Percentiles rank a stretch among this genome's conserved stretches.
Conservation (phyloP, 2,797 vertebrate species). For the Gymnodraco acuticeps region DNA sequence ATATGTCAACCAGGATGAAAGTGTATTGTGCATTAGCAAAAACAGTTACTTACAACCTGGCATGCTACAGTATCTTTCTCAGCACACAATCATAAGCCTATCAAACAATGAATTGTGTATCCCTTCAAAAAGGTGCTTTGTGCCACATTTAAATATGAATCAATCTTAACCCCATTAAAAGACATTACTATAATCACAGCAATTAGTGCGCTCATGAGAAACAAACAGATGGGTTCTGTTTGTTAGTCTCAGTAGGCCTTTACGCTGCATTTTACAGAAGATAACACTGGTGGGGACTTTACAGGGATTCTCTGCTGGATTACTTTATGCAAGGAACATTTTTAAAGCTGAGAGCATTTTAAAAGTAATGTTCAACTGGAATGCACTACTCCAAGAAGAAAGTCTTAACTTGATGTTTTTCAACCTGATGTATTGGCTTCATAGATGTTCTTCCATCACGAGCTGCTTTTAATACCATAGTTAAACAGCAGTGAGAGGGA, state of each 20-base stretch:
- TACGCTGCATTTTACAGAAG: background rate
- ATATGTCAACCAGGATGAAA: background rate
- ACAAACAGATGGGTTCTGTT: conserved; percentile 34
- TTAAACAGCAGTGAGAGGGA: background rate
- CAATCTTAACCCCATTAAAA: conserved; percentile 32
- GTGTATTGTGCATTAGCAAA: background rate
- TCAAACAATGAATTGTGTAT: background rate
- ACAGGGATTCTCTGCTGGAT: conserved; percentile 17
- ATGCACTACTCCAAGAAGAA: background rate
- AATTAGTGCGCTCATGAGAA: conserved; percentile 23
- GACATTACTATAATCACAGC: conserved; percentile 37
- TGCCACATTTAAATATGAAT: conserved; percentile 34
- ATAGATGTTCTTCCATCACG: background rate
- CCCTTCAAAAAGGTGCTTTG: conserved; percentile 12
- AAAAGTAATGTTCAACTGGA: background rate
- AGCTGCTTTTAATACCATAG: background rate
- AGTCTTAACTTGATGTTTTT: background rate
- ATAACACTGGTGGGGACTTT: conserved; percentile 4
- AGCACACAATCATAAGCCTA: background rate
- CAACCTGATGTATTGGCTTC: background rate
- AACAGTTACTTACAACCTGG: background rate
- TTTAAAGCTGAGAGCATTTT: background rate
- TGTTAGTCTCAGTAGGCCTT: background rate
- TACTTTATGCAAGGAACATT: background rate
- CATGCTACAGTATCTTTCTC: background rate